Percentiles rank a stretch among this genome's conserved stretches.
Evolutionary conservation across 1,140 invertebrate genomes (phyloP).

Genomic region (Brachionus rotundiformis): DNA sequence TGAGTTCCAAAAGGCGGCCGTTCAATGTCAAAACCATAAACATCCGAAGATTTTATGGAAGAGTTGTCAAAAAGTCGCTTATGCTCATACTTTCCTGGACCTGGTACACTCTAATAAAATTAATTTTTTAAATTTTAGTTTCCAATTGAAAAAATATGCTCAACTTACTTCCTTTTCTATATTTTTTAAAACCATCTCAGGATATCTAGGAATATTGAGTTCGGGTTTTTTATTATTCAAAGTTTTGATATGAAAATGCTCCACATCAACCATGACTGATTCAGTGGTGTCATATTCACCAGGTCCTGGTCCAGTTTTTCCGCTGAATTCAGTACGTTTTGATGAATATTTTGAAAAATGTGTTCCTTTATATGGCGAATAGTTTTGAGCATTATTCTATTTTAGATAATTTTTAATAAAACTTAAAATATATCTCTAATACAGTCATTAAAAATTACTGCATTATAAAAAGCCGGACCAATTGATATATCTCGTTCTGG

Average conservation of each 20-base stretch:
- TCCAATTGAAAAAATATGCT: neutral
- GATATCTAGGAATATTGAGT: slow-evolving; percentile 61
- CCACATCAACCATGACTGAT: slow-evolving; percentile 53
- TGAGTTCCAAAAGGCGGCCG: slow-evolving; percentile 63
- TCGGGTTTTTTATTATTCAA: slow-evolving; percentile 57
- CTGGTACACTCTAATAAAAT: slow-evolving; percentile 58
- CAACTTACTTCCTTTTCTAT: slow-evolving; percentile 59
- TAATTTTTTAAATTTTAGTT: neutral
- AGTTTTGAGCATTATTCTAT: neutral
- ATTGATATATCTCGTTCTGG: slow-evolving; percentile 59
- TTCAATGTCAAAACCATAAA: slow-evolving; percentile 62
- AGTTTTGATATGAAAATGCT: slow-evolving; percentile 58
- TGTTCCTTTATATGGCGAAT: slow-evolving; percentile 59
- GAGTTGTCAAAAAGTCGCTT: slow-evolving; percentile 59
- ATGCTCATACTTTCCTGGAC: slow-evolving; percentile 62
- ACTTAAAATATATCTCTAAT: neutral
- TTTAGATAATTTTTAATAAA: neutral
- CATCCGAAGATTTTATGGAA: slow-evolving; percentile 57
- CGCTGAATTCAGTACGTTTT: slow-evolving; percentile 57
- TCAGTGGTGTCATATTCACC: slow-evolving; percentile 62
- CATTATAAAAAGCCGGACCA: slow-evolving; percentile 63
- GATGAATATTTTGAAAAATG: slow-evolving; percentile 61
- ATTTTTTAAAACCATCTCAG: slow-evolving; percentile 59
- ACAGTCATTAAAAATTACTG: slow-evolving; percentile 56
- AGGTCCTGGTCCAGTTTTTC: slow-evolving; percentile 60